Base-by-base conservation (phyloP, 2,797 vertebrate species). In the Dermochelys coriacea region DNA sequence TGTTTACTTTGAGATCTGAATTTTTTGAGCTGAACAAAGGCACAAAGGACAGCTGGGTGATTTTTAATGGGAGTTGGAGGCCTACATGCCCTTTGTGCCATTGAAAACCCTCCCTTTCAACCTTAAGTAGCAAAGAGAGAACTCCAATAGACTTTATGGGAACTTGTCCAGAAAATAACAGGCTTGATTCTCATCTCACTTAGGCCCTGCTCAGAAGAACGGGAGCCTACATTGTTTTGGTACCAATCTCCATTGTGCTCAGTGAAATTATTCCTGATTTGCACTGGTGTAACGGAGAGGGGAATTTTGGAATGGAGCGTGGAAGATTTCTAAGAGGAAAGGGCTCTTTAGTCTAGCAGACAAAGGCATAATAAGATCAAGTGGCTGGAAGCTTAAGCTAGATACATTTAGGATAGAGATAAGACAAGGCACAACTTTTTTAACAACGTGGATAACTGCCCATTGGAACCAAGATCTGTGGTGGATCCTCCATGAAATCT, bases 61-160 rank as follows among this genome's bases (percentile, higher is more conserved):
- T 6, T 92, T 94, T 74, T 84, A 84, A 3, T 51, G 74, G 29
- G 14, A 92, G 1, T 47, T 45, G 25, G 12, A 5, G 18, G 45
- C 5, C 80, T 90, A 54, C 5, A 3, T 3, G 77, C 18, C 18
- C 4, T 31, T 2, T 71, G 6, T 49, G 2, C 59, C 47, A 19
- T 27, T 9, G 25, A 95, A 93, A 64, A 71, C 91, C 78, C 59
- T 86, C 6, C 31, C 49, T 19, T 81, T 86, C 78, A 86, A 88
- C 88, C 3, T 12, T 92, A 74, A 87, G 27, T 45, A 77, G 14
- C 2, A 86, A 77, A 57, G 52, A 37, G 85, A 87, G 5, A 0
- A n/a, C 68, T 68, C 51, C 6, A 80, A 1, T 4, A 31, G 4
- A 14, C 7, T 83, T 55, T 89, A 87, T 80, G 37, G 61, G 84